Evolutionary conservation across 2,888 invertebrate species (phyloP).

Genomic region (Clivina fossor): DNA sequence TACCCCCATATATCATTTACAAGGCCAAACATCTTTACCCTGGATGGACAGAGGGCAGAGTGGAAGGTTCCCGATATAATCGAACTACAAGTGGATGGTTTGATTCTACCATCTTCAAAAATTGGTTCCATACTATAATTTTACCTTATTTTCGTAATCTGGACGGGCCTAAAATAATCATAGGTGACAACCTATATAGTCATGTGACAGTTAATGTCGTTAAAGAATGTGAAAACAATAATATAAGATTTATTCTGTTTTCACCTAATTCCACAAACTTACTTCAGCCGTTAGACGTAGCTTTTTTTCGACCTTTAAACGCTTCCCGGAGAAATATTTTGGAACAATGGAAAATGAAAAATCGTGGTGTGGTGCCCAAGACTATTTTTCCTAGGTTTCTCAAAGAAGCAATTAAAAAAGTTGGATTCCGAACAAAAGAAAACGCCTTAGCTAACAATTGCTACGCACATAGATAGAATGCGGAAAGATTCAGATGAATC

Average conservation of each 20-base stretch:
- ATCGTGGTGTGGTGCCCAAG: conserved; percentile 24
- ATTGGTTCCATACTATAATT: conserved; percentile 38
- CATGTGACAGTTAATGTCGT: conserved; percentile 42
- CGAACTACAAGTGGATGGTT: conserved; percentile 42
- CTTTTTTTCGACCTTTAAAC: conserved; percentile 41
- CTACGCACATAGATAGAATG: not conserved
- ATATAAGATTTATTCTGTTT: conserved; percentile 43
- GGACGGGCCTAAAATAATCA: conserved; percentile 42
- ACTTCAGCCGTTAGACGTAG: conserved; percentile 42
- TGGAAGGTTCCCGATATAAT: conserved; percentile 38
- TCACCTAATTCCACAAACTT: conserved; percentile 43
- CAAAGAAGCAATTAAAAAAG: conserved; percentile 10
- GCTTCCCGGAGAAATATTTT: conserved; percentile 37
- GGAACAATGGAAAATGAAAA: conserved; percentile 35
- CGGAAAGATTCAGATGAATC: not conserved
- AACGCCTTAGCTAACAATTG: conserved; percentile 14
- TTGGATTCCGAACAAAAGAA: conserved; percentile 16
- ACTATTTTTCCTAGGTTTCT: conserved; percentile 32
- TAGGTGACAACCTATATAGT: conserved; percentile 45
- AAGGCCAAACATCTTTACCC: conserved; percentile 42
- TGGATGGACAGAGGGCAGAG: conserved; percentile 44
- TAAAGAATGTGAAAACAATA: conserved; percentile 41
- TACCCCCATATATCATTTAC: conserved; percentile 44
- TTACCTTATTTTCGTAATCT: conserved; percentile 40
- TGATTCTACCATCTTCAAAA: conserved; percentile 37